Base-by-base conservation (phyloP, 2,797 vertebrate genomes). In the Neosilurus mollespiculum region DNA sequence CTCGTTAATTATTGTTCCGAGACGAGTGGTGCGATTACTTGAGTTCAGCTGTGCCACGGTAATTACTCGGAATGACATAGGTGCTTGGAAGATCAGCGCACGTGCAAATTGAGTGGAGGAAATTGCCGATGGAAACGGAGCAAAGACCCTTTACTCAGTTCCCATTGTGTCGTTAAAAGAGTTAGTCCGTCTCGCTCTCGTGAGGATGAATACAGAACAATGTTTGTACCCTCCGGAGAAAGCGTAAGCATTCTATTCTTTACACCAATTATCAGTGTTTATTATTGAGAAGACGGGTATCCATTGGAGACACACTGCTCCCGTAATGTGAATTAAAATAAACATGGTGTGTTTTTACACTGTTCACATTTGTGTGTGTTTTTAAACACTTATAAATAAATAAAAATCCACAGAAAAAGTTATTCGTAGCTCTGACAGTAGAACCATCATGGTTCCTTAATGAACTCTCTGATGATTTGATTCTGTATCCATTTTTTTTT, bases 31-130 rank as follows among this genome's bases (percentile, higher is more conserved):
- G 30, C 77, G 84, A 91, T 87, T 88, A 84, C 87, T 87, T 77
- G 86, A 89, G 87, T 92, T 86, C 86, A 83, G 88, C 84, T 88
- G 78, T 89, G 82, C 79, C 88, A 87, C 87, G 87, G 54, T 86
- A 87, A 89, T 87, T 89, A 83, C 82, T 80, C 87, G 4, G 83
- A 81, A 83, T 85, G 82, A 85, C 81, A 88, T 86, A 87, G 81
- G 84, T 86, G 82, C 80, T 53, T 83, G 82, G 82, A 84, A 65
- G 80, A 88, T 86, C 66, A 72, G 49, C 59, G 53, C 26, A 82
- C 43, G 81, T 87, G 84, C 72, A 85, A 85, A 83, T 83, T 18
- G 80, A 91, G 86, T 72, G 30, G 24, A 87, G 59, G 69, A 81
- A 77, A 72, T 76, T 81, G 62, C 26, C 54, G 26, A 71, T 70